Percentiles rank a stretch among this genome's conserved stretches.
These are phyloP conservation scores for Hesperophylax magnus DNA, from an alignment of 1,140 invertebrate species.

Conservation along the genomic window DNA sequence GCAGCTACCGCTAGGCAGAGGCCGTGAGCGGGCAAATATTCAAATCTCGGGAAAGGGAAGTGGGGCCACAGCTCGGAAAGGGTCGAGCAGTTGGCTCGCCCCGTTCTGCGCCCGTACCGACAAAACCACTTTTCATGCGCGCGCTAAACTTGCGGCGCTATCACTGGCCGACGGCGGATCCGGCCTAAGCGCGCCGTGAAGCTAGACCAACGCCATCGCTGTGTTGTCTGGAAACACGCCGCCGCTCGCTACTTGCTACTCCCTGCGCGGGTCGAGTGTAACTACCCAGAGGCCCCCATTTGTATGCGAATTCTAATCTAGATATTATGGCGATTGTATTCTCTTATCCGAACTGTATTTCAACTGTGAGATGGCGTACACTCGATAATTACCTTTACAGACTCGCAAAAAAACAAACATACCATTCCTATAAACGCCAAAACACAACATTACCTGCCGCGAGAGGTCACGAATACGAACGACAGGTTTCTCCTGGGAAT, in stretches of 20 bases:
- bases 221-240: conserved; percentile 28
- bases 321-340: conserved; percentile 9
- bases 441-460: background rate
- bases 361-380: no score
- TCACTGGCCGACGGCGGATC: background rate
- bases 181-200: conserved; percentile 35
- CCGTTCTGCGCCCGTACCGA: background rate
- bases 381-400: background rate
- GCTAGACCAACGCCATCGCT: conserved; percentile 39
- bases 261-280: conserved; percentile 2
- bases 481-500: conserved; percentile 26
- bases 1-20: conserved; percentile 25
- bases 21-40: background rate
- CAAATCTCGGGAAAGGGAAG: conserved; percentile 2
- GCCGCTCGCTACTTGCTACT: background rate
- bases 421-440: background rate
- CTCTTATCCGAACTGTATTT: background rate
- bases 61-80: background rate
- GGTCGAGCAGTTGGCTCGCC: background rate
- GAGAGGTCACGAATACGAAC: background rate
- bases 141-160: conserved; percentile 4
- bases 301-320: conserved; percentile 39
- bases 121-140: conserved; percentile 3
- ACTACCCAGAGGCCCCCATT: conserved; percentile 31
- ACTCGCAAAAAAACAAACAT: background rate